phyloP scores from a whole-genome alignment of 2,113 vertebrate species.

The Ovis aries region ARS-UI_Ramb_v3.0 NC_056058.1:44548001-44548500 shows the following conservation, averaged over 20 bases:
- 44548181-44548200: neutral
- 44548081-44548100: neutral
- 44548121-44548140: neutral
- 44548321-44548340: neutral
- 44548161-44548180: neutral
- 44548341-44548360: slow-evolving; percentile 20
- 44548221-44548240: slow-evolving; percentile 35
- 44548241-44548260: neutral
- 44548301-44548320: neutral
- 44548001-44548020: neutral
- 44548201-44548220: neutral
- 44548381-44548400: neutral
- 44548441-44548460: slow-evolving; percentile 62
- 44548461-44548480: slow-evolving; percentile 76
- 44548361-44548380: slow-evolving; percentile 25
- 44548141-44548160: neutral
- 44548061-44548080: neutral
- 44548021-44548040: neutral
- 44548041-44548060: neutral
- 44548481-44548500: slow-evolving; percentile 28
- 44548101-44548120: neutral
- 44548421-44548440: slow-evolving; percentile 34
- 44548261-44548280: slow-evolving; percentile 34
- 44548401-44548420: slow-evolving; percentile 39
- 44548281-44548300: slow-evolving; percentile 54